Base-by-base conservation (phyloP, 2,797 vertebrate genomes). In the Rhincodon typus region DNA sequence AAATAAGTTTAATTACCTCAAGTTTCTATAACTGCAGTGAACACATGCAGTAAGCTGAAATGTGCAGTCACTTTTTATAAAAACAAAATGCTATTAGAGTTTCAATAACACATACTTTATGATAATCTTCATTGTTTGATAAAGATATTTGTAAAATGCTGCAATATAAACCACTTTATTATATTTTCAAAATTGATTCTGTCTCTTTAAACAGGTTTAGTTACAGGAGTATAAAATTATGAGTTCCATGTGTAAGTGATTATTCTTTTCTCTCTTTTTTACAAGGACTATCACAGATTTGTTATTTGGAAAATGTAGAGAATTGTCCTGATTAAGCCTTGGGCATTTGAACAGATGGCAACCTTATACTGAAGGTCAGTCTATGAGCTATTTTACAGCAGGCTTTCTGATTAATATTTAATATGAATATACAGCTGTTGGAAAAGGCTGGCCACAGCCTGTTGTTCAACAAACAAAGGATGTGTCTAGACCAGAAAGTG, bases 301-400 rank as follows among this genome's bases (percentile, higher is more conserved):
- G 90, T 94, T 96, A 94, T 0, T 96, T 94, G 77, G 12, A 53
- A 96, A 77, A n/a, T 96, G 96, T 97, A 95, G 1, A 12, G 77
- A 96, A 96, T 96, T 96, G 96, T 96, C 70, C 90, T 90, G 69
- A 96, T 95, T 96, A 95, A 96, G 96, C 77, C 96, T 96, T 96
- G 95, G 96, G 95, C 96, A 46, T 69, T 30, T 34, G 96, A 96
- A 96, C 97, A 97, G 97, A 97, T 97, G 97, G 97, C 66, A 91
- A 96, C 96, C 94, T 96, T 96, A 95, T 21, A 94, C 96, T 94
- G 95, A 87, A 0, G 67, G 69, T 95, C 96, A 96, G 96, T 86
- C 96, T 96, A 96, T 88, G 77, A 96, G 53, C 12, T 67, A 1
- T 0, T n/a, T 74, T 95, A 95, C 25, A 27, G 96, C 96, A 67